A percentile compares a stretch with the other conserved stretches of the same genome.
These are phyloP conservation scores for Muscicapa comitata DNA, from an alignment of 2,797 vertebrate species.

Conservation along the genomic window DNA sequence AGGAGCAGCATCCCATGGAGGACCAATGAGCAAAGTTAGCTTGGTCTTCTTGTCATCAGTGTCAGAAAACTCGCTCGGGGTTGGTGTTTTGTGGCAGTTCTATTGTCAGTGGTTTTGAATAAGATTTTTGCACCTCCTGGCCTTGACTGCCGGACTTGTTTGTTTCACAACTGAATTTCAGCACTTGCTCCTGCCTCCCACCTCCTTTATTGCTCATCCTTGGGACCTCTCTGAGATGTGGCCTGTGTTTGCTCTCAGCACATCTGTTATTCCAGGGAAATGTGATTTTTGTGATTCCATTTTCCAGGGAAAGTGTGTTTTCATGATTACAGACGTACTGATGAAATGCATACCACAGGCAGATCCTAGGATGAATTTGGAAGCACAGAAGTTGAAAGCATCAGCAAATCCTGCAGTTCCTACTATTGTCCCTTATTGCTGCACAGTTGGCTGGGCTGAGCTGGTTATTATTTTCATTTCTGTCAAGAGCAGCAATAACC, in stretches of 20 bases:
- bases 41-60: background rate
- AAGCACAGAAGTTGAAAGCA: background rate
- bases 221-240: background rate
- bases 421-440: background rate
- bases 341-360: background rate
- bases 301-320: background rate
- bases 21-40: background rate
- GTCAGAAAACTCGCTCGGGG: background rate
- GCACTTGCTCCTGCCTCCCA: fast-evolving
- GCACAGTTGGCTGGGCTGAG: background rate
- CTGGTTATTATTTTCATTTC: background rate
- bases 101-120: background rate
- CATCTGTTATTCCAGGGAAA: background rate
- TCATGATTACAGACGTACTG: background rate
- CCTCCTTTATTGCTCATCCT: background rate
- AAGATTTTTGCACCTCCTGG: background rate
- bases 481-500: background rate
- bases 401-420: background rate
- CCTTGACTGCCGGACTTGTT: background rate
- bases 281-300: background rate
- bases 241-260: background rate
- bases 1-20: background rate
- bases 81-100: background rate
- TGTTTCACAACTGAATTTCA: background rate
- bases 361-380: background rate